Evolutionary conservation across 1,140 invertebrate genomes (phyloP), one percentile per base, ranked within the genome.

Genomic region (Leguminivora glycinivorella): DNA sequence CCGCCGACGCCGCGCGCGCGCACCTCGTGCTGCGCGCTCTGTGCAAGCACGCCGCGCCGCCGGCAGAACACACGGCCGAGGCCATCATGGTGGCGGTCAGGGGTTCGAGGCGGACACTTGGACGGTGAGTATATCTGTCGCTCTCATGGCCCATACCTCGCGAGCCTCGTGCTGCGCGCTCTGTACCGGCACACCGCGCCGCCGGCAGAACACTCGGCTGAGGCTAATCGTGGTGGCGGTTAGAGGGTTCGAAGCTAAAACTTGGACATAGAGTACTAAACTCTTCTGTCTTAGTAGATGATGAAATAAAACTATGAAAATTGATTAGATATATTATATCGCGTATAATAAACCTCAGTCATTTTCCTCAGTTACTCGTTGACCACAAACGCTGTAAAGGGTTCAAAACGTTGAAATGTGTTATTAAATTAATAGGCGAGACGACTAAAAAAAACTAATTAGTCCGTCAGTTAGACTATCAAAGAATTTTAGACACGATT

Each of bases 11-110:
- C 81, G 91, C 93, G 0, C 93, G 95, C 80, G 95, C 95, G 47
- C 98, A 98, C 92, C 94, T 95, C 5, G 85, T 98, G 69, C 90
- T 99, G 60, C 91, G 97, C 75, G 95, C 95, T 0, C 85, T 99
- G 29, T 97, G 95, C 79, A 93, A 95, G 67, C 95, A 98, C 86
- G 94, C 94, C 29, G 92, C 95, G 70, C 91, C 99, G 10, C 94
- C 24, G 1, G 56, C 56, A 1, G 12, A 1, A 2, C 56, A 67
- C 2, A 31, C 67, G 6, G 72, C 76, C 19, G 93, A 93, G 81
- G 91, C 93, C 0, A 93, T 95, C 81, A 95, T 95, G 52, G 98
- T 98, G 92, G 94, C 95, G 7, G 92, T 99, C 24, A 87, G 85
- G 96, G 96, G 60, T 97, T 97, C 74, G 94, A 95, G 70, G 95